Base-by-base conservation (phyloP, 92 coral and sea anemone genomes). In the Actinernus sp. region DNA sequence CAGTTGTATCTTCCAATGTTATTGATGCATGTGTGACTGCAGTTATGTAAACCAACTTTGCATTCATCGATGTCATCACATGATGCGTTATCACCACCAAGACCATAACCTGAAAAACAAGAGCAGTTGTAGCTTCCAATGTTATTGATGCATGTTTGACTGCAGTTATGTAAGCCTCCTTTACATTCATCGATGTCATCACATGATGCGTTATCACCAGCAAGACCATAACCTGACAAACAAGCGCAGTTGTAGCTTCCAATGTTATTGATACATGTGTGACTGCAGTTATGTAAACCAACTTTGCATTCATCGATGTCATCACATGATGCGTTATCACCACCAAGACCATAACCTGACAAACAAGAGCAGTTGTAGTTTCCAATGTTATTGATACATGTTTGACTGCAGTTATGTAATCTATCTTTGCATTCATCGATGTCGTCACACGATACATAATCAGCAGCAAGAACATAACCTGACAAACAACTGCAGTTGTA, bases 401-500 rank as follows among this genome's bases (percentile, higher is more conserved):
- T 34, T 14, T 34, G 41, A 34, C 14, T 34, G 41, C 41, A 34
- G 6, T 14, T 14, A 34, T 34, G 41, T 6, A 14, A 6, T 14
- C 14, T 6, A 6, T 34, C 41, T 6, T 14, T 6, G 14, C 41
- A 34, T 34, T 34, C 41, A 34, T 34, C 41, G 14, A 59, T 59
- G 19, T 59, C 66, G 2, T 37, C 1, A 23, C 66, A 59, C 20
- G 66, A 32, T 7, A 13, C 22, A 2, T 31, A 7, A 40, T 59
- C 51, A 2, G 12, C 14, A 4, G 51, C 26, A 22, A 59, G 26
- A 3, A 19, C 17, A 26, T 36, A 59, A 2, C 50, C 66, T 31
- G 10, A 4, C 43, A 16, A 31, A 22, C 64, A 58, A 29, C 43
- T 3, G 22, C 64, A 58, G 19, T 22, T 31, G 64, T 31, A 58